A percentile compares a stretch with the other conserved stretches of the same genome.
Evolutionary conservation across 2,888 invertebrate species (phyloP).

Genomic region (Ectemnius lituratus): DNA sequence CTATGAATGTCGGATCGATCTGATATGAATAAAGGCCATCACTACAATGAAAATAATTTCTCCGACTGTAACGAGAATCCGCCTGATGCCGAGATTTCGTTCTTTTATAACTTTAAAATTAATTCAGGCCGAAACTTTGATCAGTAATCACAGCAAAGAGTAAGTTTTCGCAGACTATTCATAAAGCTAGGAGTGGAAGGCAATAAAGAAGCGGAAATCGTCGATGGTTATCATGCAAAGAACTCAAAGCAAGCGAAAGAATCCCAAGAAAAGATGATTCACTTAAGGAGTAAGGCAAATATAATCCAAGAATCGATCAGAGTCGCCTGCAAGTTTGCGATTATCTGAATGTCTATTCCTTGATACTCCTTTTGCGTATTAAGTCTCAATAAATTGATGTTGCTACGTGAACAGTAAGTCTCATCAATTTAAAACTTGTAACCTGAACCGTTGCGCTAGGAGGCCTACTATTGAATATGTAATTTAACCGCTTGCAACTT

Average conservation of each 20-base stretch:
- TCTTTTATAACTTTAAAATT: constrained; percentile 23
- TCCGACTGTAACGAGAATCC: constrained; percentile 25
- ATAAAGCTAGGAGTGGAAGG: constrained; percentile 14
- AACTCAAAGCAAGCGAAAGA: no score
- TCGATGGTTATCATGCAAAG: not conserved
- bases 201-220: constrained; percentile 13
- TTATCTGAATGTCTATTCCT: constrained; percentile 25
- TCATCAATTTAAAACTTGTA: no score
- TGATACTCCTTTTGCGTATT: no score
- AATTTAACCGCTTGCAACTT: no score
- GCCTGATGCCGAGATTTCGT: constrained; percentile 33
- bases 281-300: constrained; percentile 15
- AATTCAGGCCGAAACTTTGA: constrained; percentile 33
- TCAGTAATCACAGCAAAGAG: constrained; percentile 22
- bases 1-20: no score
- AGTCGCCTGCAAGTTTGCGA: constrained; percentile 20
- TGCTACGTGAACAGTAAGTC: no score
- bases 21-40: no score
- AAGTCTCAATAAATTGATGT: no score
- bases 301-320: constrained; percentile 45
- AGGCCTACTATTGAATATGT: no score
- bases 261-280: not conserved
- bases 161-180: constrained; percentile 29
- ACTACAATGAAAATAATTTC: constrained; percentile 40
- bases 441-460: no score